These are phyloP conservation scores for Crypturellus tataupa DNA, from an alignment of 2,797 vertebrate genomes.

Conservation along the genomic window DNA sequence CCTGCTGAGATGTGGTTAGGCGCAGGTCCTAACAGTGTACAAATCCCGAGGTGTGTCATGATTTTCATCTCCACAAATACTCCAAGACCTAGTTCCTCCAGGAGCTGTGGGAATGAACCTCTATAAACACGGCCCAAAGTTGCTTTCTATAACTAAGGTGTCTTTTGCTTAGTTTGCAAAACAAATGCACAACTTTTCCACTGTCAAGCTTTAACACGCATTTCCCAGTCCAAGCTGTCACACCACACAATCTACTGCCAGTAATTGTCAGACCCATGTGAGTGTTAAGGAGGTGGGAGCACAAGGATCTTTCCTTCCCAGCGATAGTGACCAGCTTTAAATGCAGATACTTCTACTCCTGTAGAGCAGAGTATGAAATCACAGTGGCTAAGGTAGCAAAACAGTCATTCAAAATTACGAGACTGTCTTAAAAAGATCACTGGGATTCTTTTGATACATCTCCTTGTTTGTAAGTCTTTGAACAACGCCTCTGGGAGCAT, in stretches of 20 bases:
- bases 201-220: neutral
- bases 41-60: neutral
- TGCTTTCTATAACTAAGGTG: conserved; percentile 36
- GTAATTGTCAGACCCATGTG: neutral
- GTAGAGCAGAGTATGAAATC: neutral
- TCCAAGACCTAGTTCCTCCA: neutral
- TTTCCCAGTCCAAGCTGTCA: neutral
- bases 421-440: neutral
- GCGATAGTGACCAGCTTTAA: neutral
- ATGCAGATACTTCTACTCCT: neutral
- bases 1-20: conserved; percentile 6
- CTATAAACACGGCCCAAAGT: conserved; percentile 12
- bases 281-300: neutral
- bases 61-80: conserved; percentile 36
- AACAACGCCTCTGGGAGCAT: accelerated
- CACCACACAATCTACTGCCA: neutral
- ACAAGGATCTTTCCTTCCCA: neutral
- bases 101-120: conserved; percentile 15
- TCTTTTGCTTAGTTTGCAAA: conserved; percentile 20
- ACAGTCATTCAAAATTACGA: neutral
- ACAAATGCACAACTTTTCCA: neutral
- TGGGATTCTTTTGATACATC: neutral
- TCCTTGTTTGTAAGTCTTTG: neutral
- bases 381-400: neutral
- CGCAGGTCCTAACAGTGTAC: neutral